Conservation (phyloP, 1,140 invertebrate species). For the Leptinotarsa lineolata region DNA sequence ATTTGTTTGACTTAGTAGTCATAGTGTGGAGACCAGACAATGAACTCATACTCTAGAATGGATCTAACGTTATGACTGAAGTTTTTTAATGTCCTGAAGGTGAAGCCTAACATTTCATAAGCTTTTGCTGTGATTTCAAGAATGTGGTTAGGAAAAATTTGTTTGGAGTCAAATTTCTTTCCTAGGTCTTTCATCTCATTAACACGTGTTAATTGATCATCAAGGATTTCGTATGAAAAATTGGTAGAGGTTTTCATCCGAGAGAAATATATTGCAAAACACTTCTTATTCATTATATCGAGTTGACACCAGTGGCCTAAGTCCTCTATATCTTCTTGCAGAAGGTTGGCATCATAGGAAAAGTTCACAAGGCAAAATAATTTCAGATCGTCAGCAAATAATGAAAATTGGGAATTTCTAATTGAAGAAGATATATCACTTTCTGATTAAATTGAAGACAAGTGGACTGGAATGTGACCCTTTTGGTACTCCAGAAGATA, state of each 20-base stretch:
- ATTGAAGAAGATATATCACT: constrained; percentile 14
- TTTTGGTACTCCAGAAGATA: no score
- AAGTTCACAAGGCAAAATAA: constrained; percentile 3
- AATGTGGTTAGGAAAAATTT: background rate
- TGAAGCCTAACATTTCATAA: constrained; percentile 1
- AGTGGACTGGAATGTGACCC: constrained; percentile 2
- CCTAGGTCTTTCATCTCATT: constrained; percentile 11
- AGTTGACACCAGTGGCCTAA: no score
- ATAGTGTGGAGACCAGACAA: no score
- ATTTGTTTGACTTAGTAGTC: no score
- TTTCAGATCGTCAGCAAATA: constrained; percentile 10
- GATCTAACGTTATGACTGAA: no score
- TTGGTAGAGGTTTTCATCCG: background rate
- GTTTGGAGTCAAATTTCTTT: constrained; percentile 8
- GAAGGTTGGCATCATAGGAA: background rate
- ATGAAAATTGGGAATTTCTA: constrained; percentile 16
- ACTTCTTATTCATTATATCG: no score
- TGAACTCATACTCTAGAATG: no score
- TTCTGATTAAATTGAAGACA: background rate
- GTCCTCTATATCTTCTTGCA: no score
- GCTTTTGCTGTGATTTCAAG: background rate
- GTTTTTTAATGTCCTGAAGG: no score
- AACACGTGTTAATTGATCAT: constrained; percentile 1
- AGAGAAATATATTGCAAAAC: no score
- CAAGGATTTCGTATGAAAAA: constrained; percentile 5